Evolutionary conservation across 2,113 vertebrate species (phyloP).

Genomic region (Hyperoodon ampullatus): DNA sequence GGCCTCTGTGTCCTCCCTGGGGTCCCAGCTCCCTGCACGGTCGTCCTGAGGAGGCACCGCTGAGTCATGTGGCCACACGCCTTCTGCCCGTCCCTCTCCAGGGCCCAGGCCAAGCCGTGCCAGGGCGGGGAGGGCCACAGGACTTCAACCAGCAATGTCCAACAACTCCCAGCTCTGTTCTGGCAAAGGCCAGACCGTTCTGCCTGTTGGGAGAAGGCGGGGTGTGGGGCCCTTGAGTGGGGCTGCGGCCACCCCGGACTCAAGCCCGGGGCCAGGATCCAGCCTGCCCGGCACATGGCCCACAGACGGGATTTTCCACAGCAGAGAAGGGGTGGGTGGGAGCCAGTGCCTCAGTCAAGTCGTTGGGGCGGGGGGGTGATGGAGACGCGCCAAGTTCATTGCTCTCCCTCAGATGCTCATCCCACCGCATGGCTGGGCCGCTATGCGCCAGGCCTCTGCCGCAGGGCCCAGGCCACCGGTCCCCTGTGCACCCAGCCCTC

Average conservation of each 20-base stretch:
- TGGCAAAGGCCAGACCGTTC: not conserved
- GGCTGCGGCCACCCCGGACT: not conserved
- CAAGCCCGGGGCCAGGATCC: not conserved
- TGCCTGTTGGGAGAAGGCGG: not conserved
- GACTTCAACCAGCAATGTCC: not conserved
- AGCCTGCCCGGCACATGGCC: not conserved
- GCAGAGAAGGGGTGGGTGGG: not conserved
- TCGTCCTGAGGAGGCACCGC: not conserved
- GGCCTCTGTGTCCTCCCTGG: not conserved
- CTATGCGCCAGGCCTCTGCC: fast-evolving
- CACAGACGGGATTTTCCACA: not conserved
- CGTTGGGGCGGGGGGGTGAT: not conserved
- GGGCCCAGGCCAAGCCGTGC: not conserved
- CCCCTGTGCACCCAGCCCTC: no score
- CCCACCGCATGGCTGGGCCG: not conserved
- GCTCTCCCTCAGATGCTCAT: not conserved
- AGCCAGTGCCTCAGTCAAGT: not conserved
- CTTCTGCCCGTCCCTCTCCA: not conserved
- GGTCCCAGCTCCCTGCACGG: no score
- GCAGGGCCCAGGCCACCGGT: not conserved
- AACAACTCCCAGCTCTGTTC: not conserved
- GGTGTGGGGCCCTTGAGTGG: not conserved
- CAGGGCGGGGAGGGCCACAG: not conserved
- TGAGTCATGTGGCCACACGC: not conserved
- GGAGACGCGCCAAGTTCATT: not conserved